Percentiles rank a stretch among this genome's conserved stretches.
phyloP scores from a whole-genome alignment of 2,888 invertebrate genomes.

The Tinea semifulvella region DNA sequence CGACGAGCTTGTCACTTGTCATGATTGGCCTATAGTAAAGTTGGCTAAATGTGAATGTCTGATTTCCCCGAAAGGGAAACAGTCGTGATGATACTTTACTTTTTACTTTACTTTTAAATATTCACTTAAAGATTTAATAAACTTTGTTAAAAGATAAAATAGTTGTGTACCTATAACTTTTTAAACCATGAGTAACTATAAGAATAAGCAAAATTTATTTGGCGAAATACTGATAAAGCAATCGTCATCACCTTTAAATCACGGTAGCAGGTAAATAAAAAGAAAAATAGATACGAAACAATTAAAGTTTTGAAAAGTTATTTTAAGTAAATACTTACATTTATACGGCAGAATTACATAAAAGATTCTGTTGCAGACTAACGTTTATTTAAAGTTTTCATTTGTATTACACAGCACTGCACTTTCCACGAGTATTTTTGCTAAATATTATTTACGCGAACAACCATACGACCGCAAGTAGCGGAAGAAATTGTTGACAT shows the following conservation, averaged over 20 bases:
- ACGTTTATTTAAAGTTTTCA: not conserved
- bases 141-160: not conserved
- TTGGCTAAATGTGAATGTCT: too few relatives aligned
- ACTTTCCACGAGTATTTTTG: slow-evolving; percentile 4
- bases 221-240: not conserved
- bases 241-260: not conserved
- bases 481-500: not conserved
- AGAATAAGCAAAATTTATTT: not conserved
- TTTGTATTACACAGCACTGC: not conserved
- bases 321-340: slow-evolving; percentile 3
- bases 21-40: too few relatives aligned
- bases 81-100: too few relatives aligned
- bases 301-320: slow-evolving; percentile 1
- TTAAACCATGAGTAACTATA: not conserved
- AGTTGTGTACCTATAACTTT: not conserved
- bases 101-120: too few relatives aligned
- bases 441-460: not conserved
- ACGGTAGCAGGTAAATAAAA: slow-evolving; percentile 1
- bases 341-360: slow-evolving; percentile 2
- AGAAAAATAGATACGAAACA: not conserved
- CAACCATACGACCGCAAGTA: not conserved
- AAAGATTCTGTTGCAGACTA: not conserved
- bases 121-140: too few relatives aligned
- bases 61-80: too few relatives aligned
- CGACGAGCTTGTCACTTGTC: too few relatives aligned